A percentile compares a stretch with the other conserved stretches of the same genome.
Conservation (phyloP, 2,888 invertebrate genomes). For the Seira sanloemensis region DNA sequence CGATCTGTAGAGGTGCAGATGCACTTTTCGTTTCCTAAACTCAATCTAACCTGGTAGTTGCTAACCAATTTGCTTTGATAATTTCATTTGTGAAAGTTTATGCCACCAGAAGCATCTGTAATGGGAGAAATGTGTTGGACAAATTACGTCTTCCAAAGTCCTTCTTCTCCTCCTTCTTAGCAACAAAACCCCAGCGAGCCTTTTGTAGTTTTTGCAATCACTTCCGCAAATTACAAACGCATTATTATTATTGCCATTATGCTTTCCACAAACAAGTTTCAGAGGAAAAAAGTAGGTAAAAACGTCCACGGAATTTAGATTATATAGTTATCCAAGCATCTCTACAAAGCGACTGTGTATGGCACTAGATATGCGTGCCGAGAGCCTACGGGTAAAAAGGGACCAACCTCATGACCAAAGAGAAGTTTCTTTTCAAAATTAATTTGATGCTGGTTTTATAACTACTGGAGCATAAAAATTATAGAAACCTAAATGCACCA, state of each 20-base stretch:
- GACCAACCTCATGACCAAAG: background rate
- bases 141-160: too few species aligned
- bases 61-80: too few species aligned
- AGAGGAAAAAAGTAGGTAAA: conserved; percentile 19
- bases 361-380: background rate
- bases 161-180: too few species aligned
- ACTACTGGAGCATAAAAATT: conserved; percentile 32
- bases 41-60: too few species aligned
- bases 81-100: too few species aligned
- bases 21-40: too few species aligned
- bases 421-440: conserved; percentile 20
- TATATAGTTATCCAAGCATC: too few species aligned
- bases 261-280: background rate
- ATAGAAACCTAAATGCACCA: background rate
- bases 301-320: background rate
- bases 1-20: too few species aligned
- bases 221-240: conserved; percentile 40
- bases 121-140: too few species aligned
- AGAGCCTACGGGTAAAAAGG: background rate
- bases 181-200: too few species aligned
- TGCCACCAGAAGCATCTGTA: too few species aligned
- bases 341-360: too few species aligned
- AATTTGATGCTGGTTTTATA: conserved; percentile 31
- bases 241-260: conserved; percentile 31
- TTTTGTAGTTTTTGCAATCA: conserved; percentile 34